These are phyloP conservation scores for Morpho helenor DNA, from an alignment of 2,888 invertebrate species.

Conservation along the genomic window DNA sequence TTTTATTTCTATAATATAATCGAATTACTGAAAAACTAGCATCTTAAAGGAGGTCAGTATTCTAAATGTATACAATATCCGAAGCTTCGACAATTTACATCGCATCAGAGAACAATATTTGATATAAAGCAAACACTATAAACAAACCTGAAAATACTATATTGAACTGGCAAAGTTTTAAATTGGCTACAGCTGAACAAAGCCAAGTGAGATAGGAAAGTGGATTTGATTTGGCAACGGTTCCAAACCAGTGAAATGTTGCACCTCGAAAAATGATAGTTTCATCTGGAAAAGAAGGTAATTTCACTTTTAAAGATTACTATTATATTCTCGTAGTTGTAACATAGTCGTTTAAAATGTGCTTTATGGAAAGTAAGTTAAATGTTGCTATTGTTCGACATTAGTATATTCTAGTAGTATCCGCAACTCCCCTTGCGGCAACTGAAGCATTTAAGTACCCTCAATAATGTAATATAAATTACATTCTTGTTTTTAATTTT, in stretches of 20 bases:
- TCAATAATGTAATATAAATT: too few relatives aligned
- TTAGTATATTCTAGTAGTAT: too few relatives aligned
- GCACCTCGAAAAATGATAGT: conserved; percentile 7
- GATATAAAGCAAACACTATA: conserved; percentile 12
- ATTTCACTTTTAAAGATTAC: background rate
- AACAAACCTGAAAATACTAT: conserved; percentile 12
- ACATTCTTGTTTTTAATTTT: too few relatives aligned
- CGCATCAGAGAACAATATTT: background rate
- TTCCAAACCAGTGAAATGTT: conserved; percentile 7
- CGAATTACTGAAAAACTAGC: too few relatives aligned
- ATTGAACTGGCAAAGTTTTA: conserved; percentile 14
- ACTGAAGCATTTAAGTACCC: too few relatives aligned
- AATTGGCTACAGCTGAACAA: conserved; percentile 15
- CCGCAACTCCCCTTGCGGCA: too few relatives aligned
- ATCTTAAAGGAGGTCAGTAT: too few relatives aligned
- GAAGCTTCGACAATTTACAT: background rate
- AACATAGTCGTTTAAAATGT: too few relatives aligned
- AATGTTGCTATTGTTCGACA: too few relatives aligned
- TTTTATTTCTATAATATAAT: too few relatives aligned
- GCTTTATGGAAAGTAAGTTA: too few relatives aligned
- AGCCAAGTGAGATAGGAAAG: conserved; percentile 21
- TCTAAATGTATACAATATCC: background rate
- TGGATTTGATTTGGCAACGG: conserved; percentile 22
- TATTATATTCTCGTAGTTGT: too few relatives aligned
- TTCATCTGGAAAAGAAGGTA: conserved; percentile 3